These are phyloP conservation scores for Manis javanica DNA, from an alignment of 2,797 vertebrate species.

Conservation along the genomic window DNA sequence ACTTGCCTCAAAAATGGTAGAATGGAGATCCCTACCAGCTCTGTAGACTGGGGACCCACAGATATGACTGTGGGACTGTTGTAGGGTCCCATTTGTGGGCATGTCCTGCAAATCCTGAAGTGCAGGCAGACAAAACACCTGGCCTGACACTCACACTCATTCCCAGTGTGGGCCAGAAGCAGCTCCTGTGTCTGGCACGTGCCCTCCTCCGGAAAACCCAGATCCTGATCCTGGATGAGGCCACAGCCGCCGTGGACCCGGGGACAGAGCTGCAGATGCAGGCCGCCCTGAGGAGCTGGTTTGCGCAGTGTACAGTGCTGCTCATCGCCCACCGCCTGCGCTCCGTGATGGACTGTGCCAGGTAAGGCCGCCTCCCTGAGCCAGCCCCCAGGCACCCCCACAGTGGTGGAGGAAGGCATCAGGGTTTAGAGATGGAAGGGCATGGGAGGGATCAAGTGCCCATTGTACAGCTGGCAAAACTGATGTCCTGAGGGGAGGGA, in stretches of 20 bases:
- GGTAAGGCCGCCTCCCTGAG: conserved; percentile 82
- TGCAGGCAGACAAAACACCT: fast-evolving
- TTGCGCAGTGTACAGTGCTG: conserved; percentile 94
- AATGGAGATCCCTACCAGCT: neutral
- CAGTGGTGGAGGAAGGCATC: fast-evolving
- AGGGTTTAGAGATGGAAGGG: neutral
- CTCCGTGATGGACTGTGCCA: conserved; percentile 94
- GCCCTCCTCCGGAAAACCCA: conserved; percentile 95
- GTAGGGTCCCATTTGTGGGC: neutral
- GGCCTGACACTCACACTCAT: neutral
- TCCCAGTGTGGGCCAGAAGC: conserved; percentile 95
- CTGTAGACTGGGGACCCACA: fast-evolving
- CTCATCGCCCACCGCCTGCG: conserved; percentile 95
- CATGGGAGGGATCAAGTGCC: neutral
- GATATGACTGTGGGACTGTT: fast-evolving
- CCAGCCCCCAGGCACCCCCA: fast-evolving
- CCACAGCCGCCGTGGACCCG: conserved; percentile 94
- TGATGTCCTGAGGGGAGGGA: neutral
- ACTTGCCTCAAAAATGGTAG: neutral
- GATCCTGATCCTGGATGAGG: conserved; percentile 96
- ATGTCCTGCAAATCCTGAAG: fast-evolving
- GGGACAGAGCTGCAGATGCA: conserved; percentile 96
- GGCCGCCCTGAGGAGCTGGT: conserved; percentile 91
- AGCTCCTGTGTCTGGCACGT: conserved; percentile 95
- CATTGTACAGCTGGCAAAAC: neutral